A percentile compares a stretch with the other conserved stretches of the same genome.
Conservation (phyloP, 2,888 invertebrate species). For the Panopea generosa region DNA sequence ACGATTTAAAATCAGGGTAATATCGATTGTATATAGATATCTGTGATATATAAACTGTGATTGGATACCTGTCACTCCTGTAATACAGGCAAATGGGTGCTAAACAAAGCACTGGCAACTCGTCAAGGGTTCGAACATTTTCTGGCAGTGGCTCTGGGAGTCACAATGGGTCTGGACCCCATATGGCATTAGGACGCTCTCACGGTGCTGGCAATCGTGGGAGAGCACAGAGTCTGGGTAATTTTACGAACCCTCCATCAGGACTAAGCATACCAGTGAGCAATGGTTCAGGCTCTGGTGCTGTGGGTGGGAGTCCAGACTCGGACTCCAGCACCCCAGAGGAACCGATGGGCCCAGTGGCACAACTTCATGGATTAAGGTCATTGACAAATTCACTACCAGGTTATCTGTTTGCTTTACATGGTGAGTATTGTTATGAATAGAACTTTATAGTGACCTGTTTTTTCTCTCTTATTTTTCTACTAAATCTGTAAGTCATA, state of each 20-base stretch:
- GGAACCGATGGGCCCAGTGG: conserved; percentile 74
- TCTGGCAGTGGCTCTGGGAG: conserved; percentile 75
- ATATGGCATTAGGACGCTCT: conserved; percentile 69
- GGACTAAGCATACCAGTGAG: conserved; percentile 79
- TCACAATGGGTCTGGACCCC: conserved; percentile 71
- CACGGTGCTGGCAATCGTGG: conserved; percentile 69
- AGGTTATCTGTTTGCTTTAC: conserved; percentile 82
- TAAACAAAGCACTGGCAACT: conserved; percentile 80
- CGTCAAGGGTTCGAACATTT: conserved; percentile 79
- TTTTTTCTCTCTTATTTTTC: too few relatives aligned
- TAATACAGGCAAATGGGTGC: conserved; percentile 73
- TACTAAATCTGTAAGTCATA: too few relatives aligned
- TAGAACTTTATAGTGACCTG: too few relatives aligned
- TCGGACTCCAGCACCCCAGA: conserved; percentile 84
- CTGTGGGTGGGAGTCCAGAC: conserved; percentile 80
- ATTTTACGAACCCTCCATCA: conserved; percentile 75
- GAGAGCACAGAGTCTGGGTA: conserved; percentile 81
- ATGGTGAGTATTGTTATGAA: conserved; percentile 80
- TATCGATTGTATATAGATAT: too few relatives aligned
- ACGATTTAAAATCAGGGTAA: not conserved
- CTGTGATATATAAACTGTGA: conserved; percentile 1
- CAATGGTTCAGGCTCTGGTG: conserved; percentile 73
- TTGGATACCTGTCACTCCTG: conserved; percentile 28
- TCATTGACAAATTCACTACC: conserved; percentile 80
- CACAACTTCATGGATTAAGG: conserved; percentile 60